phyloP scores from a whole-genome alignment of 1,140 invertebrate species.

The Arctopsyche grandis region DNA sequence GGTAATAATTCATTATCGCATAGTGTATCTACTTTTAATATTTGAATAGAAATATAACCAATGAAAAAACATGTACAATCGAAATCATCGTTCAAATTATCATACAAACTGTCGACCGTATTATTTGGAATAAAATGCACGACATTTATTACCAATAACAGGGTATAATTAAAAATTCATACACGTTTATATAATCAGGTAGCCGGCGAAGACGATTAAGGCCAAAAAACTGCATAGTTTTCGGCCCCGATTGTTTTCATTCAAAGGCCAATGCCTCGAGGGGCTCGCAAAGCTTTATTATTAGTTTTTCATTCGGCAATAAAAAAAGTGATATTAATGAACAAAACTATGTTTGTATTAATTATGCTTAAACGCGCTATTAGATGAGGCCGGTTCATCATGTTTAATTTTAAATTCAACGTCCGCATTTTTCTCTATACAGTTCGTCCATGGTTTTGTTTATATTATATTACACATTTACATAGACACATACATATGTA shows the following conservation, averaged over 20 bases:
- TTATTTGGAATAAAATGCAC: too few relatives aligned
- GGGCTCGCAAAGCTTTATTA: neutral
- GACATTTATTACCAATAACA: too few relatives aligned
- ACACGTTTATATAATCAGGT: neutral
- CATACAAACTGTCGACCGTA: too few relatives aligned
- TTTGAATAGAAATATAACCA: too few relatives aligned
- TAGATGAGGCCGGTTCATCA: neutral
- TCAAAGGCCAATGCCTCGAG: slow-evolving; percentile 20
- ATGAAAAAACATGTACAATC: too few relatives aligned
- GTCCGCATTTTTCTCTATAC: neutral
- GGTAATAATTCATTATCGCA: neutral
- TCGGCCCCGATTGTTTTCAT: slow-evolving; percentile 36
- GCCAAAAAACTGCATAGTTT: slow-evolving; percentile 24
- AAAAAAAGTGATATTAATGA: slow-evolving; percentile 15
- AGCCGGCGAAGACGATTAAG: slow-evolving; percentile 35
- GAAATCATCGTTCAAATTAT: too few relatives aligned
- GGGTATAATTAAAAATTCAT: slow-evolving; percentile 28
- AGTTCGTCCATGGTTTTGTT: neutral
- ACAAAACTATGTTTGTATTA: slow-evolving; percentile 1
- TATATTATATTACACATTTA: neutral
- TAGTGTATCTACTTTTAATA: neutral
- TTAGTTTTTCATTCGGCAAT: neutral
- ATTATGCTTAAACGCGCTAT: slow-evolving; percentile 13
- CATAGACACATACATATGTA: neutral
- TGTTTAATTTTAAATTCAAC: neutral